Percentiles rank a stretch among this genome's conserved stretches.
Conservation (phyloP, 2,888 invertebrate genomes). For the Orthosia gracilis region DNA sequence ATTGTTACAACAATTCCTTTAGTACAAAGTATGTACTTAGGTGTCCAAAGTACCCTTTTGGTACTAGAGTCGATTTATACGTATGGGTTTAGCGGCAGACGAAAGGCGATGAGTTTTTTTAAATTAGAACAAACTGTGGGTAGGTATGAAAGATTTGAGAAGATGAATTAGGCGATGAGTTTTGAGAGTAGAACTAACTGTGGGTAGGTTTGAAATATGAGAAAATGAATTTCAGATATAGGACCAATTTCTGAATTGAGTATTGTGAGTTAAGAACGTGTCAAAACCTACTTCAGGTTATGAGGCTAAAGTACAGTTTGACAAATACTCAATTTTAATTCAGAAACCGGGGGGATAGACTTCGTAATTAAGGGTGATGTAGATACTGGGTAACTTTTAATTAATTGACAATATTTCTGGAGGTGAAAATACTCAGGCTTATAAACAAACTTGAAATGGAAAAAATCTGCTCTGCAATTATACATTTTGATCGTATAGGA, state of each 20-base stretch:
- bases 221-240: no score
- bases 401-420: no score
- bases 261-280: no score
- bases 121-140: conserved; percentile 33
- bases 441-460: neutral
- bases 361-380: no score
- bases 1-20: conserved; percentile 57
- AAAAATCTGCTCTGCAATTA: neutral
- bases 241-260: no score
- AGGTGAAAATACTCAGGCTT: neutral
- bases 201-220: neutral
- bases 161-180: conserved; percentile 7
- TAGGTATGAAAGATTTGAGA: conserved; percentile 5
- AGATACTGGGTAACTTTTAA: no score
- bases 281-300: no score
- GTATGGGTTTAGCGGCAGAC: conserved; percentile 63
- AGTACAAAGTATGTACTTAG: conserved; percentile 60
- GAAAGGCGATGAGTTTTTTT: conserved; percentile 17
- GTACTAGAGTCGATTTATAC: conserved; percentile 65
- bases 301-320: no score
- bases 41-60: conserved; percentile 56
- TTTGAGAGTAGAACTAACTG: conserved; percentile 36
- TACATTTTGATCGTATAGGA: neutral
- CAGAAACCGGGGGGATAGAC: no score
- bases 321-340: no score